Conservation (phyloP, 1,140 invertebrate genomes). For the Drosophila littoralis region DNA sequence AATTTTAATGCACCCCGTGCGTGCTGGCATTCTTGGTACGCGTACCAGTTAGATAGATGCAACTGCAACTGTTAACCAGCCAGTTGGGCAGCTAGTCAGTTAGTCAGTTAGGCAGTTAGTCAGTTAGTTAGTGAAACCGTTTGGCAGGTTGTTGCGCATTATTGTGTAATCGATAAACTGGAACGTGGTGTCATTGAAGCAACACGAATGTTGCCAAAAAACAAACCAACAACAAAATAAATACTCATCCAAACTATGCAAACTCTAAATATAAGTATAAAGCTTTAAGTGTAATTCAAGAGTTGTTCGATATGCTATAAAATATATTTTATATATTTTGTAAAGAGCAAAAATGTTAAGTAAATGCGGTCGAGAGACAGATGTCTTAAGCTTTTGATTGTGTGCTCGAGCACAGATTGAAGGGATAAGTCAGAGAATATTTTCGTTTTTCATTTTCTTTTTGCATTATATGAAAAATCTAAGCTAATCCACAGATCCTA, state of each 20-base stretch:
- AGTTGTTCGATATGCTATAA: no score
- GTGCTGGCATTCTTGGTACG: slow-evolving; percentile 48
- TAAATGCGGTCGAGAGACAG: no score
- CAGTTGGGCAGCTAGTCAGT: slow-evolving; percentile 4
- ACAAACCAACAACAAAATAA: not conserved
- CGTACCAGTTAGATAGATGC: slow-evolving; percentile 51
- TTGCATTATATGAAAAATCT: no score
- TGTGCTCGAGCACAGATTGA: no score
- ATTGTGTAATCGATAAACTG: slow-evolving; percentile 68
- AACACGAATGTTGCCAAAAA: not conserved
- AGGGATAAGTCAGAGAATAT: no score
- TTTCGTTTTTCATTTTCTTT: no score
- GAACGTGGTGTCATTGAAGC: slow-evolving; percentile 48
- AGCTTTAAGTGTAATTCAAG: no score
- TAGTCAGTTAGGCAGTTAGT: slow-evolving; percentile 26
- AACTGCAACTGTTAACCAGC: slow-evolving; percentile 15
- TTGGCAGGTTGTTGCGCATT: slow-evolving; percentile 69
- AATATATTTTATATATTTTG: no score
- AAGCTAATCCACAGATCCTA: no score
- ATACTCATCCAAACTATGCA: not conserved
- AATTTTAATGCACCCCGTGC: slow-evolving; percentile 44
- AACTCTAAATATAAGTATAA: no score
- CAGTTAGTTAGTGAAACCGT: slow-evolving; percentile 51
- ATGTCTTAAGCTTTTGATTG: no score
- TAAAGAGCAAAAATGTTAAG: no score